Percentiles rank a stretch among this genome's conserved stretches.
Conservation (phyloP, 1,140 invertebrate species). For the Macrosteles quadrilineatus region DNA sequence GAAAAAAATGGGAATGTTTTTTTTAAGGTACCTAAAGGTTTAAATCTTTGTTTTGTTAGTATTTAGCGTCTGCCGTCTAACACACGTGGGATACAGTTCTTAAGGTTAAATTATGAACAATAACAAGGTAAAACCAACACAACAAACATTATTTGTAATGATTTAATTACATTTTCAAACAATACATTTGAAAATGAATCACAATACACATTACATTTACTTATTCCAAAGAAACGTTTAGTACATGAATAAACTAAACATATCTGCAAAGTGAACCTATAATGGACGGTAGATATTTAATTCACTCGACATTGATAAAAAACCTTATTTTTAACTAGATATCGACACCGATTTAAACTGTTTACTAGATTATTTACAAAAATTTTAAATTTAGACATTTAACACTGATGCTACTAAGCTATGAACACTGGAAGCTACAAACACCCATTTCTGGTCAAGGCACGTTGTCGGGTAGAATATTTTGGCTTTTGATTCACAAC, state of each 20-base stretch:
- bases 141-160: too few species aligned
- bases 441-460: background rate
- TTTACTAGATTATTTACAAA: background rate
- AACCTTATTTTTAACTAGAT: background rate
- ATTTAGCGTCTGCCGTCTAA: too few species aligned
- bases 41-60: too few species aligned
- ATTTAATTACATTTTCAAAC: constrained; percentile 20
- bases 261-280: background rate
- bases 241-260: background rate
- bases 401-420: background rate
- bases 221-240: background rate
- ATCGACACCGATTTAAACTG: background rate
- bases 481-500: background rate
- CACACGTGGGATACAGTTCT: too few species aligned
- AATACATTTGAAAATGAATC: constrained; percentile 18
- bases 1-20: too few species aligned
- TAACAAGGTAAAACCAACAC: too few species aligned
- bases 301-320: background rate
- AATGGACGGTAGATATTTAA: constrained; percentile 12
- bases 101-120: too few species aligned
- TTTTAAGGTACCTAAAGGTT: too few species aligned
- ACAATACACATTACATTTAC: constrained; percentile 1
- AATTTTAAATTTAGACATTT: background rate
- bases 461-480: background rate
- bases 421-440: constrained; percentile 16